phyloP scores from a whole-genome alignment of 2,113 vertebrate genomes.

The Microcebus murinus region DNA sequence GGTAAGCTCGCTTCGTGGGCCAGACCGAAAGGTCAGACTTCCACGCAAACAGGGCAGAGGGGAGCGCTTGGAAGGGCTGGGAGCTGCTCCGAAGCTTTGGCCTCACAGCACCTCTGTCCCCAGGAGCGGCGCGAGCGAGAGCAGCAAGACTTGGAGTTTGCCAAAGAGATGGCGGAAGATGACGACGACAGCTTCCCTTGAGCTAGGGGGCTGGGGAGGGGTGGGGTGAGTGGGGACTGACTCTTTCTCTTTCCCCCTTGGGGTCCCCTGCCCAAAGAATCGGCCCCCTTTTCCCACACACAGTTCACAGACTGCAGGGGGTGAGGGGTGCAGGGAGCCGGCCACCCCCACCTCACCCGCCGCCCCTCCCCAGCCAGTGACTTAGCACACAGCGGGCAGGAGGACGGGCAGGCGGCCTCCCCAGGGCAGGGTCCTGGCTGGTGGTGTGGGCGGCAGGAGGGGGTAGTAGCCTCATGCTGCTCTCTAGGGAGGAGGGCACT shows the following conservation, averaged over 20 bases:
- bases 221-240: constrained; percentile 58
- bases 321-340: constrained; percentile 58
- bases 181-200: constrained; percentile 97
- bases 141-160: constrained; percentile 98
- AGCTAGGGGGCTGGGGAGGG: constrained; percentile 77
- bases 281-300: constrained; percentile 15
- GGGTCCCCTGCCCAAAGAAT: constrained; percentile 68
- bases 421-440: constrained; percentile 64
- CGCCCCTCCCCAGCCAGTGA: constrained; percentile 30
- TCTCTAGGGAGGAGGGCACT: constrained; percentile 65
- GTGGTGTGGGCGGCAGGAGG: constrained; percentile 38
- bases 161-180: constrained; percentile 99
- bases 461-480: constrained; percentile 30
- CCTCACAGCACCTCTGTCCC: not conserved
- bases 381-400: not conserved
- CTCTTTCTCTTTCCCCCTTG: constrained; percentile 69
- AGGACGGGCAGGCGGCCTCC: not conserved
- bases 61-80: not conserved
- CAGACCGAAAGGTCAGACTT: fast-evolving
- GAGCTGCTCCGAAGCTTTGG: not conserved
- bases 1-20: constrained; percentile 85
- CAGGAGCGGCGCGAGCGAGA: constrained; percentile 97
- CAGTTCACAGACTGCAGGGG: constrained; percentile 80
- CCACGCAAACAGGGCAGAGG: too few relatives aligned
- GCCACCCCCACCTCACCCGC: not conserved